Evolutionary conservation across 2,888 invertebrate species (phyloP).

Genomic region (Mechanitis messenoides): DNA sequence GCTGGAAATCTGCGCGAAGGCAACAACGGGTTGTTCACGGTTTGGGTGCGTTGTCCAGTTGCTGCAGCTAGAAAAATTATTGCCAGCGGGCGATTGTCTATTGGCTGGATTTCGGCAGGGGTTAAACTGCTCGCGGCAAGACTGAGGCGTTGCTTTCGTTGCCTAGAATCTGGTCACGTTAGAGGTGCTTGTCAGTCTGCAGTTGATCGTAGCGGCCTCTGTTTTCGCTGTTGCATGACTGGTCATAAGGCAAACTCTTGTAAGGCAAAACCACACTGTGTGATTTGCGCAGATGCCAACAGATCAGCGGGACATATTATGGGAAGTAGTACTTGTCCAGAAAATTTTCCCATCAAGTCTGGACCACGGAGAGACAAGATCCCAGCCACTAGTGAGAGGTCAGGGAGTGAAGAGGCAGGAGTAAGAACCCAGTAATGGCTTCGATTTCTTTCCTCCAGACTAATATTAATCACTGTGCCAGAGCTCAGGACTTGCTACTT

Average conservation of each 20-base stretch:
- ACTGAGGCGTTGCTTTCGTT: conserved; percentile 24
- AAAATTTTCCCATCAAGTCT: not conserved
- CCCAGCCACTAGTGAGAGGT: not conserved
- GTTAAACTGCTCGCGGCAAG: conserved; percentile 11
- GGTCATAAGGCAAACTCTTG: conserved; percentile 20
- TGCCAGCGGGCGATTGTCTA: conserved; percentile 14
- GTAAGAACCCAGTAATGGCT: not conserved
- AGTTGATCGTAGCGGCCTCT: conserved; percentile 11
- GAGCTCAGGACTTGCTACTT: conserved; percentile 18
- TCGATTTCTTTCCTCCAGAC: conserved; percentile 11
- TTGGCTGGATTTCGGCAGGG: conserved; percentile 25
- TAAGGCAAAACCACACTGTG: conserved; percentile 3
- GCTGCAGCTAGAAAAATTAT: conserved; percentile 21
- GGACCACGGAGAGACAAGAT: not conserved
- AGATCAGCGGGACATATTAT: conserved; percentile 9
- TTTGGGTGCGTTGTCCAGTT: conserved; percentile 20
- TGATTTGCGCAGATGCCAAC: not conserved
- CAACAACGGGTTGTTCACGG: not conserved
- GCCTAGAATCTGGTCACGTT: conserved; percentile 21
- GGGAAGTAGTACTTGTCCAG: conserved; percentile 8
- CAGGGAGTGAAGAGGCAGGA: conserved; percentile 1
- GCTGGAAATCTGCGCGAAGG: conserved; percentile 7
- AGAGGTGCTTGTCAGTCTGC: conserved; percentile 15
- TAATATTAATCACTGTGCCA: conserved; percentile 22
- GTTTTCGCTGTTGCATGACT: conserved; percentile 23